Percentiles rank a stretch among this genome's conserved stretches.
phyloP scores from a whole-genome alignment of 2,113 vertebrate genomes.

The Caracal caracal region DNA sequence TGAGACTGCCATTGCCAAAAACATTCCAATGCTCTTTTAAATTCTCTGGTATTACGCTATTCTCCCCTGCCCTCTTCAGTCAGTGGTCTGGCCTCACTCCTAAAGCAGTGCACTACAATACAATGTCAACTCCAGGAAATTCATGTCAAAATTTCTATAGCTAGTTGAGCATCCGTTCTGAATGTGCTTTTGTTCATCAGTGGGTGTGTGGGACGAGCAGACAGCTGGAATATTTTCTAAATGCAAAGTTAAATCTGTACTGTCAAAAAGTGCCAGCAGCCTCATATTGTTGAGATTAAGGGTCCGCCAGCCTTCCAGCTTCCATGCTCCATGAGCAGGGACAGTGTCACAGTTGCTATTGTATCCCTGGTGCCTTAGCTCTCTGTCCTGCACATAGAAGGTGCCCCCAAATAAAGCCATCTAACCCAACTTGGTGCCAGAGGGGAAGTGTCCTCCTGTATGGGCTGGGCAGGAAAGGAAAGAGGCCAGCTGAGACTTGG shows the following conservation, averaged over 20 bases:
- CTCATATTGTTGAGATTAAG: not conserved
- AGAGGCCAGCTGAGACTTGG: not conserved
- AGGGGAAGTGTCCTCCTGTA: not conserved
- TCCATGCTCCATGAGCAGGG: not conserved
- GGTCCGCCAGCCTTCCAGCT: not conserved
- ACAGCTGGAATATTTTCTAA: constrained; percentile 69
- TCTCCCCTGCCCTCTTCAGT: not conserved
- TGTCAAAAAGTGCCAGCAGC: constrained; percentile 30
- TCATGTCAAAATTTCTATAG: constrained; percentile 46
- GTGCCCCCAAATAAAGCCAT: not conserved
- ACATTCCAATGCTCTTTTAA: not conserved
- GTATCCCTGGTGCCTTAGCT: not conserved
- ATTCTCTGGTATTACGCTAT: not conserved
- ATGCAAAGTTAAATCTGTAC: constrained; percentile 62
- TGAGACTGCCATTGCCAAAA: not conserved
- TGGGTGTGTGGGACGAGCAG: constrained; percentile 57
- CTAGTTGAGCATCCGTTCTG: constrained; percentile 53
- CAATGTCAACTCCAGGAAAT: constrained; percentile 43
- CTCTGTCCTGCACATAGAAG: not conserved
- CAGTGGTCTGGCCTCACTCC: constrained; percentile 22
- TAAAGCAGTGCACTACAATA: not conserved
- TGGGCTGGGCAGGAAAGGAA: not conserved
- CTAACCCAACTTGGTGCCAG: not conserved
- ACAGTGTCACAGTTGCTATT: not conserved
- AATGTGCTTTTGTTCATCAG: constrained; percentile 68